Evolutionary conservation across 2,888 invertebrate genomes (phyloP).

Genomic region (Macaria liturata): DNA sequence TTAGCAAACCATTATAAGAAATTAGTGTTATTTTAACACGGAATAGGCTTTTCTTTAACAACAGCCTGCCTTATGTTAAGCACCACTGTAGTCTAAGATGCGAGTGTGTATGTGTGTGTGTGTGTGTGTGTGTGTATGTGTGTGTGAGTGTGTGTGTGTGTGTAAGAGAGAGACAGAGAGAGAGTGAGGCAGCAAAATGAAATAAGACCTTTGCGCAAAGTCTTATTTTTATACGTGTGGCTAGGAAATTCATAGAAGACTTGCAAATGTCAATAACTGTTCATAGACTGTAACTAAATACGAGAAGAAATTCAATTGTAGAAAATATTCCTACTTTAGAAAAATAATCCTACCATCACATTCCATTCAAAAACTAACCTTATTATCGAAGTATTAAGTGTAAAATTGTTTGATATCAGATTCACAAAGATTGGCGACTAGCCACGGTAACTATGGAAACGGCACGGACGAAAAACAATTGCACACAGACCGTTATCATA

Average conservation of each 20-base stretch:
- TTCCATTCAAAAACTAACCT: constrained; percentile 18
- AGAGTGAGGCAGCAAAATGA: too few species aligned
- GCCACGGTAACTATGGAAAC: constrained; percentile 65
- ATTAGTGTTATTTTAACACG: too few species aligned
- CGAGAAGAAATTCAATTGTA: constrained; percentile 46
- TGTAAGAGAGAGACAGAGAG: too few species aligned
- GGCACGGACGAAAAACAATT: constrained; percentile 60
- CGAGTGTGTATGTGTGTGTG: too few species aligned
- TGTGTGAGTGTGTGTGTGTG: too few species aligned
- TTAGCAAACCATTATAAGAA: too few species aligned
- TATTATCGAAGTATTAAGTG: constrained; percentile 18
- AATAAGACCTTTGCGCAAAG: too few species aligned
- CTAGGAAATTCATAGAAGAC: neutral
- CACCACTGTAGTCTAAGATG: too few species aligned
- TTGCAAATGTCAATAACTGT: constrained; percentile 5
- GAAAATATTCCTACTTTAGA: constrained; percentile 39
- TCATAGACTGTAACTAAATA: constrained; percentile 37
- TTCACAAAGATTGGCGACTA: constrained; percentile 50
- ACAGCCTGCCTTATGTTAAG: too few species aligned
- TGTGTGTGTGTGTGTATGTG: too few species aligned
- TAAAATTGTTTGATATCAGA: constrained; percentile 20
- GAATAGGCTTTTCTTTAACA: too few species aligned
- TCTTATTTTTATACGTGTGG: too few species aligned
- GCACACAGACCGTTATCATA: constrained; percentile 26
- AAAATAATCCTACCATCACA: constrained; percentile 24